Evolutionary conservation across 1,140 invertebrate species (phyloP), one percentile per base, ranked within the genome.

Genomic region (Philopotamus ludificatus): DNA sequence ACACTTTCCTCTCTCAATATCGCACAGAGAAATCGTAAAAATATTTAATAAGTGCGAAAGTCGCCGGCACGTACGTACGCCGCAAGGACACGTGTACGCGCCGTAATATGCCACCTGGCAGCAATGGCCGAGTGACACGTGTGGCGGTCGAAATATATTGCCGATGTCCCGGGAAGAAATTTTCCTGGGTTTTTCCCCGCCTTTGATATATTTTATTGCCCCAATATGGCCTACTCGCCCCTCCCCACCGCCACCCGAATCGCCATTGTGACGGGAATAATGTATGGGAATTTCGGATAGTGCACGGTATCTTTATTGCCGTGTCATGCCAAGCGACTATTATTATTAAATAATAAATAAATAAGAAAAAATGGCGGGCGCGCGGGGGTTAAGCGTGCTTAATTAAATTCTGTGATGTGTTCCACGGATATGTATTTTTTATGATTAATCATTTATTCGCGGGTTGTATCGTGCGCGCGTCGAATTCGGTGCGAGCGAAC

Each of bases 151-250:
- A 54, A 63, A 63, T 65, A n/a, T n/a, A 68, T 64, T 54, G 66
- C 54, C 57, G 66, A 61, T 68, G 66, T 68, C 62, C 57, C 41
- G 61, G 34, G 42, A 28, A 62, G 45, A 28, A 62, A 62, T 26
- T 51, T 41, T 22, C n/a, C 20, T 23, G n/a, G 51, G 58, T 49
- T n/a, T 44, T 18, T 8, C 41, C 18, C 42, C 39, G 28, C 66
- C 41, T 22, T 25, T 69, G 67, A 69, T 69, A 69, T 69, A 69
- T 69, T 69, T 69, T 69, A 69, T 69, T 69, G 63, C 63, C 53
- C 16, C 63, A 65, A 66, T 69, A 65, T 65, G 21, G 41, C 63
- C 67, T 42, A 66, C 67, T 60, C 60, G 63, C 63, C 60, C 15
- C 25, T 42, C 28, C 15, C 47, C 39, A 7, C 2, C 7, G 8